Conservation (phyloP, 2,113 vertebrate species). For the Colius striatus region DNA sequence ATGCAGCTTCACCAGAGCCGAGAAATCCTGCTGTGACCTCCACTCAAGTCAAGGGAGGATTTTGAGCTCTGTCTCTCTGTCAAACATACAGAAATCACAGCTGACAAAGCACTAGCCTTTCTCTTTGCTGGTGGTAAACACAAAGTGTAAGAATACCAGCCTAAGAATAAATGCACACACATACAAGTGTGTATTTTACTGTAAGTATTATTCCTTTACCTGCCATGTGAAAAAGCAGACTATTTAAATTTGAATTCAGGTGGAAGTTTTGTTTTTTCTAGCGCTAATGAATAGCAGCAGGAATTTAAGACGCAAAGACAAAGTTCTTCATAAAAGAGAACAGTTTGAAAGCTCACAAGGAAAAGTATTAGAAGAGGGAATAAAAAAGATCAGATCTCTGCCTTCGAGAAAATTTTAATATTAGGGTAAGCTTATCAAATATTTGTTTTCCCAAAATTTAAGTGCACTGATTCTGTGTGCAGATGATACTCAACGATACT, state of each 20-base stretch:
- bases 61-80: neutral
- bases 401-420: neutral
- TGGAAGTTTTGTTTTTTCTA: neutral
- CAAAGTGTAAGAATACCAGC: neutral
- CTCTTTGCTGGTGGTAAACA: neutral
- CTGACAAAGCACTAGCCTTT: neutral
- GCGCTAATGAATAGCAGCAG: neutral
- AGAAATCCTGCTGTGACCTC: neutral
- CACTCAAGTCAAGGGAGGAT: neutral
- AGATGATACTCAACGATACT: neutral
- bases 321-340: neutral
- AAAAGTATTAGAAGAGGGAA: neutral
- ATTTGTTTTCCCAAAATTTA: neutral
- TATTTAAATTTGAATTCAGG: neutral
- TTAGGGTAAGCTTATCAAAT: neutral
- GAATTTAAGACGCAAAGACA: neutral
- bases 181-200: no score
- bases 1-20: neutral
- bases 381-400: neutral
- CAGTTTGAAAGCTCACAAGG: neutral
- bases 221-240: neutral
- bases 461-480: neutral
- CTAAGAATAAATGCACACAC: neutral
- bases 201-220: neutral
- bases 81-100: neutral